phyloP scores from a whole-genome alignment of 1,140 invertebrate genomes.

The Tenebrio molitor region DNA sequence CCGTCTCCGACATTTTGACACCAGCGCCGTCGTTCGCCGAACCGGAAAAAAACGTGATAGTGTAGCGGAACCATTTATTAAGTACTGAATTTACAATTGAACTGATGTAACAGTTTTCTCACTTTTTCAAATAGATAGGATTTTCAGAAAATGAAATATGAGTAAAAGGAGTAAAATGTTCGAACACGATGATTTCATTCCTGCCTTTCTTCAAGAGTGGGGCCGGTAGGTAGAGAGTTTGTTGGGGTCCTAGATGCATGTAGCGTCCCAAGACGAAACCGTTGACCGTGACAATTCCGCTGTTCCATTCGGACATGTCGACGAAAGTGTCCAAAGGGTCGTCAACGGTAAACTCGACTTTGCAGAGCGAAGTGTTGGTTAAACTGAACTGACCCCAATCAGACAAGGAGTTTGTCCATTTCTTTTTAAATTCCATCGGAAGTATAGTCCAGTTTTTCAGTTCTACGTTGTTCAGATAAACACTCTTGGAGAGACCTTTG shows the following conservation, averaged over 20 bases:
- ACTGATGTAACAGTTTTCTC: too few species aligned
- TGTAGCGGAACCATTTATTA: constrained; percentile 12
- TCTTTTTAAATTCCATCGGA: constrained; percentile 69
- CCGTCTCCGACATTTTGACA: constrained; percentile 49
- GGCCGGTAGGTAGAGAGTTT: constrained; percentile 72
- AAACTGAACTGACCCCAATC: constrained; percentile 35
- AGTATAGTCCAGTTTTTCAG: constrained; percentile 68
- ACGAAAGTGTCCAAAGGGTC: constrained; percentile 56
- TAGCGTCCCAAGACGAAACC: constrained; percentile 75
- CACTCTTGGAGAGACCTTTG: constrained; percentile 68
- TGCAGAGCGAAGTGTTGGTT: constrained; percentile 57
- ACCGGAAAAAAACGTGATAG: constrained; percentile 29
- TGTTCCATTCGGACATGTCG: constrained; percentile 66
- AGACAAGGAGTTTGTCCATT: constrained; percentile 58
- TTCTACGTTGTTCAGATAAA: constrained; percentile 64
- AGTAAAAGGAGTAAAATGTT: constrained; percentile 55
- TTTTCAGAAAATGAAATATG: constrained; percentile 49
- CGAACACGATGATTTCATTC: constrained; percentile 65
- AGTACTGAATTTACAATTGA: too few species aligned
- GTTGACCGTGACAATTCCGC: constrained; percentile 74
- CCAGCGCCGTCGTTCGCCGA: constrained; percentile 27
- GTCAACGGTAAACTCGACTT: constrained; percentile 48
- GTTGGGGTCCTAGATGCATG: constrained; percentile 69
- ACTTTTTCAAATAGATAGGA: constrained; percentile 12
- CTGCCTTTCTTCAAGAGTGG: constrained; percentile 67